Base-by-base conservation (phyloP, 2,888 invertebrate species). In the Therioaphis trifolii region DNA sequence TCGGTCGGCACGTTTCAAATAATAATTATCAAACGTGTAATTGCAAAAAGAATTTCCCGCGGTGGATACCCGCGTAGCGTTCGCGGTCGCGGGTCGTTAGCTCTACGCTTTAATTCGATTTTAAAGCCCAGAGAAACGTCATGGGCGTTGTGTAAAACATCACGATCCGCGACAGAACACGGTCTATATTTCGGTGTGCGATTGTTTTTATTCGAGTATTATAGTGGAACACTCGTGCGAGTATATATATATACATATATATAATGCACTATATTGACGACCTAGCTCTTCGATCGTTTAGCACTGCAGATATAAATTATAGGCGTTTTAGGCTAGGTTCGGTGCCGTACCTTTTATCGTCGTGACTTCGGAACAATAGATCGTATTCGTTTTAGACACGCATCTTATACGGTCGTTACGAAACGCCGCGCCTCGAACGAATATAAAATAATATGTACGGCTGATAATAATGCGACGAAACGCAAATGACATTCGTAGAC, bases 21-120 rank as follows among this genome's bases (percentile, higher is more conserved):
- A n/a, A n/a, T n/a, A 78, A 66, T 14, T 52, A 52, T 27, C 49
- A n/a, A 21, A 29, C 35, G 35, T 35, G 4, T 35, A 14, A 52
- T 21, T 15, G 5, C n/a, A 78, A 29, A 79, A 79, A 69, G 69
- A 49, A 35, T 52, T 74, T 82, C 74, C 72, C 49, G 69, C 69
- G 61, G 35, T 35, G 35, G 7, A 7, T 35, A 35, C 35, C 35
- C 35, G 7, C 35, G 4, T 35, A 35, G 35, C 24, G 14, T 69
- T 14, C 40, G 55, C 52, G 46, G 72, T 74, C 40, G n/a, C 74
- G 74, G 72, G 63, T 74, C 74, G 63, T 74, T 63, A 66, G 63
- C 49, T 74, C 24, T 15, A 66, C 24, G 63, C 49, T 82, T 82
- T 82, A 74, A 82, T 74, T 82, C 63, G 72, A 52, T 82, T 74